These are phyloP conservation scores for Aphelenchoides avenae DNA, from an alignment of 1,140 invertebrate species.

Conservation along the genomic window DNA sequence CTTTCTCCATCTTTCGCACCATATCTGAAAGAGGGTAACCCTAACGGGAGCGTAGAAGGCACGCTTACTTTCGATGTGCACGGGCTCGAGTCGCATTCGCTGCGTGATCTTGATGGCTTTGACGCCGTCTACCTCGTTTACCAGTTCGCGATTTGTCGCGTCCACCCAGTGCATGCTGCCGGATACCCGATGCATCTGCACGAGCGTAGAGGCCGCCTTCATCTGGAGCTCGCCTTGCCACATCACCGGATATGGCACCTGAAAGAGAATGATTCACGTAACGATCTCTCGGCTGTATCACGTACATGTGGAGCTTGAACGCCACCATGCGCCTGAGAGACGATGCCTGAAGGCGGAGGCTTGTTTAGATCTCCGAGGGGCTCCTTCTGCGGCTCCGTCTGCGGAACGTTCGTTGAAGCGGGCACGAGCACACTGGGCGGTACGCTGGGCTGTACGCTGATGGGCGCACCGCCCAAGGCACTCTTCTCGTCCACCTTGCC, in stretches of 20 bases:
- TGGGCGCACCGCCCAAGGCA: no score
- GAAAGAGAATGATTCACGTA: conserved; percentile 43
- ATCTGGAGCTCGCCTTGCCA: conserved; percentile 90
- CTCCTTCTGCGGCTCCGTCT: no score
- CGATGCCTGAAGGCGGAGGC: no score
- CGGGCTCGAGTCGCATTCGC: conserved; percentile 86
- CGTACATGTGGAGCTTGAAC: no score
- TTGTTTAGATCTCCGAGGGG: no score
- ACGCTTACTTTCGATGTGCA: conserved; percentile 84
- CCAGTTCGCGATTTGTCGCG: conserved; percentile 59
- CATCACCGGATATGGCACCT: conserved; percentile 81
- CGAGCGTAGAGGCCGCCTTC: conserved; percentile 90
- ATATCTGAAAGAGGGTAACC: conserved; percentile 25
- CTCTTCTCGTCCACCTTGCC: no score
- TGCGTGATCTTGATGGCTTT: conserved; percentile 84
- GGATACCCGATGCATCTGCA: conserved; percentile 95
- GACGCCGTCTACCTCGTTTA: conserved; percentile 66
- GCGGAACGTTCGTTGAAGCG: no score
- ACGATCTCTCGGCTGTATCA: no score
- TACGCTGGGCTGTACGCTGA: no score
- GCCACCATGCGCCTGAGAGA: no score
- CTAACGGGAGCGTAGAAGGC: neutral
- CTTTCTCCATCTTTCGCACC: conserved; percentile 67
- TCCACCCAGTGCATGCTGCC: conserved; percentile 68
- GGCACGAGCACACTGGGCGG: no score